Base-by-base conservation (phyloP, 2,888 invertebrate genomes). In the Rhyacophila evoluta region DNA sequence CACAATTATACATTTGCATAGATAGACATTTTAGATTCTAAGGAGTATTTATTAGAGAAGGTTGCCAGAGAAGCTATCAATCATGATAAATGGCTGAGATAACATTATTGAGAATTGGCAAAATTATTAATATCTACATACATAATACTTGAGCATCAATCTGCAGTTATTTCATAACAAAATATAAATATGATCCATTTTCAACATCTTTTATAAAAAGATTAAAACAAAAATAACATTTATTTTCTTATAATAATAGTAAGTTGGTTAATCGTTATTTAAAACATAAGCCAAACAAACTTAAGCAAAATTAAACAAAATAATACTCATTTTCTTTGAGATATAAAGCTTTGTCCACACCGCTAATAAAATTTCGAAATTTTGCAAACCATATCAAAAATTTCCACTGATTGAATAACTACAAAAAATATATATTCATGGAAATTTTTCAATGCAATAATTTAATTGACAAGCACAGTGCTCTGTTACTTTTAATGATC, bases 91-190 rank as follows among this genome's bases (percentile, higher is more conserved):
- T 55, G 4, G 19, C 3, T 15, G 1, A 25, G 55, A 19, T 55
- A 8, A n/a, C 69, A 11, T 69, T 28, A 69, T 29, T 69, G 69
- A 69, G 69, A 69, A 69, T 69, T 69, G 69, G 69, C 69, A 29
- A 69, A 69, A 69, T 12, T 69, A 69, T 11, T 69, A 15, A 41
- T 41, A 4, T 55, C 10, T 55, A 55, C 10, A 19, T 55, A 55
- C 55, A 55, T 6, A 55, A 55, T 55, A 55, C 19, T 55, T 55
- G 55, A 55, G 55, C 55, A 55, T 55, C 19, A 1, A 10, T 55
- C 19, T 55, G 55, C 55, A 19, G 19, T 55, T 25, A 55, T 55
- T 55, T 55, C 55, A 25, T 55, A 55, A 19, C 19, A 55, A 55
- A 55, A 55, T 25, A 55, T 19, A 25, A 15, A 55, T 2, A 25